Percentiles rank a stretch among this genome's conserved stretches.
Conservation (phyloP, 2,888 invertebrate species). For the Macrostomum cliftonense region DNA sequence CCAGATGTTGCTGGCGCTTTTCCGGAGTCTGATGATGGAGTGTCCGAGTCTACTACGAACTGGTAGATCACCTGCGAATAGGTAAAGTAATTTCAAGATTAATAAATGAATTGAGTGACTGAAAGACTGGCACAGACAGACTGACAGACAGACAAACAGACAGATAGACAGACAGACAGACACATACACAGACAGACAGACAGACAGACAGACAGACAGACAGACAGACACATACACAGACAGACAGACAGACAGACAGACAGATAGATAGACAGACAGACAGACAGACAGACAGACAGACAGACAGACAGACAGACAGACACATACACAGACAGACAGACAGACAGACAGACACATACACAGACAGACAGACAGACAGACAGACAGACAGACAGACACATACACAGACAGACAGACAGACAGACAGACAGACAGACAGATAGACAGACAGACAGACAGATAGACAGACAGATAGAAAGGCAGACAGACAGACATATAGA, state of each 20-base stretch:
- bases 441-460: not conserved
- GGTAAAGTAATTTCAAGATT: too few species aligned
- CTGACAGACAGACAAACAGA: too few species aligned
- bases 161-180: not conserved
- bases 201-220: conserved; percentile 5
- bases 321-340: not conserved
- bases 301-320: not conserved
- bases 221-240: not conserved
- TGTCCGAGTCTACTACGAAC: too few species aligned
- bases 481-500: not conserved
- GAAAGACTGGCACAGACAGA: not conserved
- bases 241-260: too few species aligned
- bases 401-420: conserved; percentile 44
- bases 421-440: conserved; percentile 46
- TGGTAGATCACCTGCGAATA: too few species aligned
- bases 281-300: not conserved
- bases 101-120: not conserved
- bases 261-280: too few species aligned
- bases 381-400: conserved; percentile 13
- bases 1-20: too few species aligned
- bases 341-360: not conserved
- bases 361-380: not conserved
- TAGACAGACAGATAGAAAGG: not conserved
- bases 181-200: not conserved
- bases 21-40: too few species aligned